Evolutionary conservation across 2,113 vertebrate species (phyloP), one percentile per base, ranked within the genome.

Genomic region (Cryptoleucopteryx plumbea): DNA sequence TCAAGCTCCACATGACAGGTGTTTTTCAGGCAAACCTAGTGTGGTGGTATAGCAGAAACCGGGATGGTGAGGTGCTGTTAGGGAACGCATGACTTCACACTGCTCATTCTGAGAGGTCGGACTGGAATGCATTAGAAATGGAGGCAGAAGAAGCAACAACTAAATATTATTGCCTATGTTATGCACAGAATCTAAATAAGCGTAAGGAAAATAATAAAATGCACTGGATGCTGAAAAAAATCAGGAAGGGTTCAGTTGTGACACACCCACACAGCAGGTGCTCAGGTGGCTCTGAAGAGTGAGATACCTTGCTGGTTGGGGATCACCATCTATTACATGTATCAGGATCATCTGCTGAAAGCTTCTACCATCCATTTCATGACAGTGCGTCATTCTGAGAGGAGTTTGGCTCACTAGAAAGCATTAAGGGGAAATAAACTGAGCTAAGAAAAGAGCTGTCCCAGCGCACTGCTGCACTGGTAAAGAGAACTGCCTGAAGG

Each of bases 261-360:
- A 79, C 42, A 52, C 43, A 61, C 5, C 10, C 62, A 70, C 29
- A 58, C 6, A 38, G 47, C 22, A 88, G n/a, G 48, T 42, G 8
- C 31, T 88, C 62, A 77, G 40, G 34, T 66, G 61, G 19, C 40
- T 84, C 26, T 50, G 43, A 78, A 78, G n/a, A 85, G 13, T 18
- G 11, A 83, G 38, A 14, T 42, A 45, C 31, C 16, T 29, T 47
- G 19, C 10, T 62, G 21, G 17, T 16, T 22, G 16, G 27, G 62
- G 17, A 42, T 42, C 32, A 31, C 20, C 2, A 0, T 18, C n/a
- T 7, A 0, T 50, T 59, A 43, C 20, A 14, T 12, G 16, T 45
- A 45, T 34, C 25, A 50, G 68, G 50, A 81, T 47, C 36, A 66
- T 20, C 32, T 62, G n/a, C 40, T 45, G n/a, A 62, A 91, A 81